A percentile compares a stretch with the other conserved stretches of the same genome.
phyloP scores from a whole-genome alignment of 1,140 invertebrate genomes.

The Thalassaphorura encarpata region DNA sequence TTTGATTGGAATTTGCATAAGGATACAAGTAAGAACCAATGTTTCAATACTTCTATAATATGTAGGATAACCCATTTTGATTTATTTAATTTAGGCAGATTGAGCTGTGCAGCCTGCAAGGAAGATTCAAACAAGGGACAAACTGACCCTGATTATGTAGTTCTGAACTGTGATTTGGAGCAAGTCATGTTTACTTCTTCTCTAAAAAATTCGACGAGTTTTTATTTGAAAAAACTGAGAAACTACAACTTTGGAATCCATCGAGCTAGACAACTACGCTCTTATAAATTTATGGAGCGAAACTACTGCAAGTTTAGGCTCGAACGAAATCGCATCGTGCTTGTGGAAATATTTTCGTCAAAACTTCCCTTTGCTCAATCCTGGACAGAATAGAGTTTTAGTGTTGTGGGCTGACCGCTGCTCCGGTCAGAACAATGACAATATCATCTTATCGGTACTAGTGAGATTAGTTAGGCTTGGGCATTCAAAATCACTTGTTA shows the following conservation, averaged over 20 bases:
- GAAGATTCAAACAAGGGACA: neutral
- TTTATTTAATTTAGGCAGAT: neutral
- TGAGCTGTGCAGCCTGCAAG: neutral
- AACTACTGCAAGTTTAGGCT: conserved; percentile 15
- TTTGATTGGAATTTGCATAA: neutral
- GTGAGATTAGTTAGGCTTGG: neutral
- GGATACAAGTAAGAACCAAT: neutral
- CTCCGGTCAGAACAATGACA: conserved; percentile 30
- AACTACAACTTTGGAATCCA: conserved; percentile 16
- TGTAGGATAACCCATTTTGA: neutral
- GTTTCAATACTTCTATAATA: neutral
- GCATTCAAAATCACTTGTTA: no score
- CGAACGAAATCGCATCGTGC: conserved; percentile 23
- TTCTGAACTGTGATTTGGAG: neutral
- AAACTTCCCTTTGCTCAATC: conserved; percentile 12
- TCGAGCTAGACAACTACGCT: neutral
- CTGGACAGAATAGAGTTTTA: conserved; percentile 17
- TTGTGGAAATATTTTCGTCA: conserved; percentile 18
- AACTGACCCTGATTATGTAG: neutral
- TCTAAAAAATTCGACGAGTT: neutral
- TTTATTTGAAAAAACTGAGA: conserved; percentile 6
- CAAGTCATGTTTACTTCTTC: neutral
- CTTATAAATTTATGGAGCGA: conserved; percentile 27
- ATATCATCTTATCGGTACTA: conserved; percentile 3
- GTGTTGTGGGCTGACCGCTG: conserved; percentile 30